Evolutionary conservation across 2,888 invertebrate species (phyloP), one percentile per base, ranked within the genome.

Genomic region (Phoronis australis): DNA sequence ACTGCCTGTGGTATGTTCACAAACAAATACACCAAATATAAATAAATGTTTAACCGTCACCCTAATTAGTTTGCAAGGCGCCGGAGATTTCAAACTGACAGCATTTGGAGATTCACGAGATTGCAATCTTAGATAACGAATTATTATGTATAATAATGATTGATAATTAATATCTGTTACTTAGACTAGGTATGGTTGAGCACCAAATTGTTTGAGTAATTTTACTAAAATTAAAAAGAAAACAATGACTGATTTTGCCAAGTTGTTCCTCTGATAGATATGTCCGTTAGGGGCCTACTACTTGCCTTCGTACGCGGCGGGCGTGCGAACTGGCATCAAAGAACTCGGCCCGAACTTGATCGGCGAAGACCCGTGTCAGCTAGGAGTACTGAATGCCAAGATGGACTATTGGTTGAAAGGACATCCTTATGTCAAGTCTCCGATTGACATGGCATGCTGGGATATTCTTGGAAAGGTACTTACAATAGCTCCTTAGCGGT

Each of bases 381-480:
- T 15, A 31, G 31, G 31, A 15, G 37, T 22, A 27, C 38, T 54
- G 35, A 54, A 54, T 44, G n/a, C 45, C n/a, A 15, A 26, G 26
- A 52, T 52, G 54, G 54, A 54, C 39, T 54, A 49, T 41, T 38
- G 37, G 15, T 45, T 54, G 18, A 50, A 50, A 21, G 54, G 54
- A 2, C 54, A 54, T 35, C 54, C 54, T 9, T 54, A 54, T 37
- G 54, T 54, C 15, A 54, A 54, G 42, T 37, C 54, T 5, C 44
- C 47, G 21, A 25, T 54, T 6, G 54, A 54, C 24, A 39, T 49
- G 27, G 54, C 54, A 12, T 52, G 51, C 47, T 54, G 54, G 54
- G 54, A 54, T 37, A 42, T 54, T 4, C 43, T 54, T 1, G 54
- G 54, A 5, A 54, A 54, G 49, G 50, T 54, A n/a, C n/a, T n/a